These are phyloP conservation scores for Oeneis ivallda DNA, from an alignment of 2,888 invertebrate species.

Conservation along the genomic window DNA sequence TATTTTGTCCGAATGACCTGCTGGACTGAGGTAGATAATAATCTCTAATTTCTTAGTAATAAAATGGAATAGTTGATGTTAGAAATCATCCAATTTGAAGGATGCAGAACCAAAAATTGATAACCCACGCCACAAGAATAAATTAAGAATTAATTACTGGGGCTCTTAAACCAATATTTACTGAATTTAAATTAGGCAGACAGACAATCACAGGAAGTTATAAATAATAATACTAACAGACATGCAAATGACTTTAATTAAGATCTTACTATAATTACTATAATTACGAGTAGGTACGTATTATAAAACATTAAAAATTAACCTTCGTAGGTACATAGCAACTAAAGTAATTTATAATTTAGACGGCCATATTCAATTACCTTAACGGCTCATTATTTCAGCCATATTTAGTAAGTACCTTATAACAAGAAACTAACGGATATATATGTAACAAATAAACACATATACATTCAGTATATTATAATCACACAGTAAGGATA, in stretches of 20 bases:
- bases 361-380: slow-evolving; percentile 30
- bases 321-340: slow-evolving; percentile 2
- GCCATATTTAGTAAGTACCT: slow-evolving; percentile 42
- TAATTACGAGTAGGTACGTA: neutral
- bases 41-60: no score
- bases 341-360: slow-evolving; percentile 7
- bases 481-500: no score
- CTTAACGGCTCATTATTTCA: slow-evolving; percentile 41
- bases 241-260: slow-evolving; percentile 5
- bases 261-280: neutral
- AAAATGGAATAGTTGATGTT: slow-evolving; percentile 1
- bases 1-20: no score
- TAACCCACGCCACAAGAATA: slow-evolving; percentile 3
- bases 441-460: slow-evolving; percentile 4
- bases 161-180: slow-evolving; percentile 1
- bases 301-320: neutral
- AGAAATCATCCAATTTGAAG: neutral
- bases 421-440: slow-evolving; percentile 12
- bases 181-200: slow-evolving; percentile 3
- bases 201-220: slow-evolving; percentile 10
- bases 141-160: slow-evolving; percentile 1
- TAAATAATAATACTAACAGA: slow-evolving; percentile 12
- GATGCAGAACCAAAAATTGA: slow-evolving; percentile 8
- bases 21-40: no score
- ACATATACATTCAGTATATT: neutral